A percentile compares a stretch with the other conserved stretches of the same genome.
Conservation (phyloP, 2,113 vertebrate genomes). For the Himantopus leucocephalus region DNA sequence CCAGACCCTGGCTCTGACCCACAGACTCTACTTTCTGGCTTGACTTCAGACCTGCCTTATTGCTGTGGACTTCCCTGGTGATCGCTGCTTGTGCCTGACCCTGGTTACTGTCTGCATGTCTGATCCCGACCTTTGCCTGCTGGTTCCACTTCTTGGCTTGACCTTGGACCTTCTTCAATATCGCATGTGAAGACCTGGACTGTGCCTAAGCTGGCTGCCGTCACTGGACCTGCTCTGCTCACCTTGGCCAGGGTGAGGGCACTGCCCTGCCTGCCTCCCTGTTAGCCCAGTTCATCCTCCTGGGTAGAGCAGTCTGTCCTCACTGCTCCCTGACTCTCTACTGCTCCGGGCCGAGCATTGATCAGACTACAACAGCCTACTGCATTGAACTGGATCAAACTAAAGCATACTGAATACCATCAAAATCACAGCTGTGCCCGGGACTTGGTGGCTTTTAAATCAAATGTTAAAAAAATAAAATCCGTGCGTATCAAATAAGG, state of each 20-base stretch:
- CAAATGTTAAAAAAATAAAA: background rate
- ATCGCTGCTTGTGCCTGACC: background rate
- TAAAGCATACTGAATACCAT: background rate
- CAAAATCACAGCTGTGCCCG: background rate
- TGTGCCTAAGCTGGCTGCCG: background rate
- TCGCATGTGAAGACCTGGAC: background rate
- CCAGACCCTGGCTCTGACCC: background rate
- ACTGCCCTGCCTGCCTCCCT: background rate
- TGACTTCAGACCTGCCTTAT: background rate
- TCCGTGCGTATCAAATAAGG: background rate
- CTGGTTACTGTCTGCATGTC: background rate
- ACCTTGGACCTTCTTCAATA: background rate
- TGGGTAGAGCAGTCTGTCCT: no score
- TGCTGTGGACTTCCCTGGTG: background rate
- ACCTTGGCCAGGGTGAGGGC: no score
- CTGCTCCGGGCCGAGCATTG: background rate
- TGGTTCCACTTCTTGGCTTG: background rate
- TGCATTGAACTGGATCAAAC: background rate
- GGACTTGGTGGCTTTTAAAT: background rate
- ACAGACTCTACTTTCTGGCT: background rate
- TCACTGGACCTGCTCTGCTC: background rate
- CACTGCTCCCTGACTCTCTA: fast-evolving
- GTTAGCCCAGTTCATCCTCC: background rate
- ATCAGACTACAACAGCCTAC: background rate
- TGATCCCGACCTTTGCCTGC: background rate